Evolutionary conservation across 2,888 invertebrate genomes (phyloP), one percentile per base, ranked within the genome.

Genomic region (Nymphalis c-album): DNA sequence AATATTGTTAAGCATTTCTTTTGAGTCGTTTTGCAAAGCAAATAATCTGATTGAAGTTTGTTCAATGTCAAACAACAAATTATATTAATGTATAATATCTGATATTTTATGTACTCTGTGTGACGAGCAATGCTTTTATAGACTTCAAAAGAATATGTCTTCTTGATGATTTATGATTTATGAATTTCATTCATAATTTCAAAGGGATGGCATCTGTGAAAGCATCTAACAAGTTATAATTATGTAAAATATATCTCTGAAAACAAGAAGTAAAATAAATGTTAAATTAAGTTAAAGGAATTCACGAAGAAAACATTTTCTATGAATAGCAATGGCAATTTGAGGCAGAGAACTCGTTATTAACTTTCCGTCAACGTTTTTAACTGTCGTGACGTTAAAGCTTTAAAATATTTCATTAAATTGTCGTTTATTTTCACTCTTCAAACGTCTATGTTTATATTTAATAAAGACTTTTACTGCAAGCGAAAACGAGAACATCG

Each of bases 261-360:
- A 46, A 60, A 26, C 46, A 60, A 60, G 47, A 60, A 26, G 46
- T 60, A 60, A 60, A 47, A 47, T 60, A 60, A 59, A 20, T 59
- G 59, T 57, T 60, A 60, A 68, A 60, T 60, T 45, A 61, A 51
- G 51, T 51, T 51, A 51, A 22, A 60, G 47, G 64, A 64, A 31
- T 60, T 60, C 64, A 50, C 57, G 64, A 68, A 47, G 64, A 64
- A 55, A 70, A 68, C 60, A 62, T 68, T 67, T 70, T 68, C 53
- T 59, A 62, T 47, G 64, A 67, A 71, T 65, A 60, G 64, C 60
- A 65, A 70, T 63, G 63, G 67, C 60, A 71, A 71, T 70, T 70
- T 65, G 65, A 63, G 63, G 65, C 51, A 60, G 57, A 48, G 35
- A 63, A 70, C 70, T 70, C 64, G 64, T 70, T 65, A 67, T 62